Evolutionary conservation across 1,140 invertebrate genomes (phyloP).

Genomic region (Hypothenemus hampei): DNA sequence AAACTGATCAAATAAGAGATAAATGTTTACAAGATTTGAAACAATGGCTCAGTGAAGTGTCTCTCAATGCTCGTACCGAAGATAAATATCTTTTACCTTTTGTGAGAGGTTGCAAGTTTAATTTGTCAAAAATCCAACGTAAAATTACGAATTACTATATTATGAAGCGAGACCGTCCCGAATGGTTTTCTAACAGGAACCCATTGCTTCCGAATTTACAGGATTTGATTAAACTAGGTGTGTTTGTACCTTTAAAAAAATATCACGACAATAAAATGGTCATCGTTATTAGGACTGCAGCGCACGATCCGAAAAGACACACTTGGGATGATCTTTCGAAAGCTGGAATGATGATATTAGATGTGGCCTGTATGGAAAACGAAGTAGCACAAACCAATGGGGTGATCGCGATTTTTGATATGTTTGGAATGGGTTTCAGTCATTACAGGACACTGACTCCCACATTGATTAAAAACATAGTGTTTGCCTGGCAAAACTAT

Average conservation of each 20-base stretch:
- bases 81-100: slow-evolving; percentile 54
- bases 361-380: slow-evolving; percentile 51
- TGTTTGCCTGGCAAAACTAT: slow-evolving; percentile 65
- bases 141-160: slow-evolving; percentile 56
- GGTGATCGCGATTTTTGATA: slow-evolving; percentile 56
- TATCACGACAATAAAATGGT: slow-evolving; percentile 49
- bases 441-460: slow-evolving; percentile 59
- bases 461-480: slow-evolving; percentile 52
- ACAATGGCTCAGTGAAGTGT: slow-evolving; percentile 30
- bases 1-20: slow-evolving; percentile 29
- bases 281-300: slow-evolving; percentile 53
- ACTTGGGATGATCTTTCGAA: slow-evolving; percentile 57
- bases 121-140: slow-evolving; percentile 52
- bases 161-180: slow-evolving; percentile 49
- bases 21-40: slow-evolving; percentile 26
- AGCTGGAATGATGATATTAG: slow-evolving; percentile 54
- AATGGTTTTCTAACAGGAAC: slow-evolving; percentile 60
- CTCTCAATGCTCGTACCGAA: slow-evolving; percentile 40
- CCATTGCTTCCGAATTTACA: slow-evolving; percentile 53
- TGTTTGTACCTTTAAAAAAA: slow-evolving; percentile 55
- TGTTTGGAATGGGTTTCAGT: slow-evolving; percentile 52
- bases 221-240: slow-evolving; percentile 54
- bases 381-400: slow-evolving; percentile 53
- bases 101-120: slow-evolving; percentile 57
- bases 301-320: slow-evolving; percentile 53